Percentiles rank a stretch among this genome's conserved stretches.
phyloP scores from a whole-genome alignment of 1,140 invertebrate species.

The Bombus sibiricus region DNA sequence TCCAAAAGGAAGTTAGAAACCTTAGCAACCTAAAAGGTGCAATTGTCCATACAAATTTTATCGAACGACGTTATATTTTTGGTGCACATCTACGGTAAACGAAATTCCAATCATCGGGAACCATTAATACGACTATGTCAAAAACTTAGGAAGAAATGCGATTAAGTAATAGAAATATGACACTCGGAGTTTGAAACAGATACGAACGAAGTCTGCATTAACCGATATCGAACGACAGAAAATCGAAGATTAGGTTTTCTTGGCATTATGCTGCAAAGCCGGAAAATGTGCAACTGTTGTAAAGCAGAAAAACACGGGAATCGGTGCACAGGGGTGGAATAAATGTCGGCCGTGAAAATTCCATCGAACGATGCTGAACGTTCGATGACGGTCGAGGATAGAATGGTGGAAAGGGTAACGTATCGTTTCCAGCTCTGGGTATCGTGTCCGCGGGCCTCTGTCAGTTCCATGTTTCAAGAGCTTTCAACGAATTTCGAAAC shows the following conservation, averaged over 20 bases:
- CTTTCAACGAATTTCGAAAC: constrained; percentile 48
- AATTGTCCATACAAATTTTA: too few relatives aligned
- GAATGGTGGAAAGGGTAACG: neutral
- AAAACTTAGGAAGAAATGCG: too few relatives aligned
- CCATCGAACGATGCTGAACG: constrained; percentile 1
- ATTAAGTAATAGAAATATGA: too few relatives aligned
- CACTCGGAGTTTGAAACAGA: neutral
- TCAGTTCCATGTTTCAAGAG: constrained; percentile 34
- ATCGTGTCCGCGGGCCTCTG: constrained; percentile 16
- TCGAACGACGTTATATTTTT: too few relatives aligned
- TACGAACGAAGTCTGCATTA: neutral
- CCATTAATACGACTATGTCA: too few relatives aligned
- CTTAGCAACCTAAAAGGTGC: too few relatives aligned
- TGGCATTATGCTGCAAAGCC: neutral
- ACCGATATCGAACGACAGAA: neutral
- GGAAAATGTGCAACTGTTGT: neutral
- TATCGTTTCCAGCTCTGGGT: constrained; percentile 24
- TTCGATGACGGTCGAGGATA: neutral
- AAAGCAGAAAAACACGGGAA: neutral
- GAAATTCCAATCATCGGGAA: too few relatives aligned
- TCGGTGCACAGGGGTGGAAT: neutral
- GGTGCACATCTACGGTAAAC: too few relatives aligned
- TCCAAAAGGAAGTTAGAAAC: too few relatives aligned
- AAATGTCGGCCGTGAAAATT: constrained; percentile 20
- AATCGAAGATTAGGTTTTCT: neutral